phyloP scores from a whole-genome alignment of 1,140 invertebrate genomes.

The Rhopalosiphum padi region DNA sequence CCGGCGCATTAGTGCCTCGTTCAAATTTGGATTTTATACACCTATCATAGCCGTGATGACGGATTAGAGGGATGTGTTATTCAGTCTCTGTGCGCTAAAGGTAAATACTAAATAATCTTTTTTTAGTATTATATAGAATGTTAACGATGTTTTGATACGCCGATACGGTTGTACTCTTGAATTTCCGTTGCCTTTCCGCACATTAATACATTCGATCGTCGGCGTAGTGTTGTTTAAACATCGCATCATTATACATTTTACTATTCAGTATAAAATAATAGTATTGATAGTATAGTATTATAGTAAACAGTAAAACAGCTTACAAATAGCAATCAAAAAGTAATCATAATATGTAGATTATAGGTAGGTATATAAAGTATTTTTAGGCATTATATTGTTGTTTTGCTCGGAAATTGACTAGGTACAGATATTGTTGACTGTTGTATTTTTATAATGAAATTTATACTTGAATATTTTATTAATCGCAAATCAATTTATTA shows the following conservation, averaged over 20 bases:
- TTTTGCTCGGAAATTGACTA: not conserved
- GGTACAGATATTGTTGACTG: not conserved
- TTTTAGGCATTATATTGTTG: not conserved
- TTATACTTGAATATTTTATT: no score
- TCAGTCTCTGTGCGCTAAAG: not conserved
- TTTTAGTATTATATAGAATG: not conserved
- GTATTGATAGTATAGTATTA: not conserved
- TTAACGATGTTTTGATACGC: not conserved
- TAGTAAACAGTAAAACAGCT: not conserved
- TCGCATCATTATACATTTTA: not conserved
- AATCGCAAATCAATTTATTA: no score
- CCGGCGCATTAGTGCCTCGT: not conserved
- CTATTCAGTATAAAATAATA: not conserved
- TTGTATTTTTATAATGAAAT: not conserved
- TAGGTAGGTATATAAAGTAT: not conserved
- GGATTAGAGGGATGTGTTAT: not conserved
- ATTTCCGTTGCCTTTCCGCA: not conserved
- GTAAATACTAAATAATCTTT: not conserved
- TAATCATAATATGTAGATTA: not conserved
- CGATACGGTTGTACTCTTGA: not conserved
- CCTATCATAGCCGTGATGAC: not conserved
- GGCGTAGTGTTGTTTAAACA: not conserved
- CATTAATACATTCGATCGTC: not conserved
- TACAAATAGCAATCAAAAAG: not conserved
- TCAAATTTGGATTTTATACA: slow-evolving; percentile 10